Evolutionary conservation across 2,113 vertebrate genomes (phyloP), one percentile per base, ranked within the genome.

Genomic region (Eulemur rufifrons): DNA sequence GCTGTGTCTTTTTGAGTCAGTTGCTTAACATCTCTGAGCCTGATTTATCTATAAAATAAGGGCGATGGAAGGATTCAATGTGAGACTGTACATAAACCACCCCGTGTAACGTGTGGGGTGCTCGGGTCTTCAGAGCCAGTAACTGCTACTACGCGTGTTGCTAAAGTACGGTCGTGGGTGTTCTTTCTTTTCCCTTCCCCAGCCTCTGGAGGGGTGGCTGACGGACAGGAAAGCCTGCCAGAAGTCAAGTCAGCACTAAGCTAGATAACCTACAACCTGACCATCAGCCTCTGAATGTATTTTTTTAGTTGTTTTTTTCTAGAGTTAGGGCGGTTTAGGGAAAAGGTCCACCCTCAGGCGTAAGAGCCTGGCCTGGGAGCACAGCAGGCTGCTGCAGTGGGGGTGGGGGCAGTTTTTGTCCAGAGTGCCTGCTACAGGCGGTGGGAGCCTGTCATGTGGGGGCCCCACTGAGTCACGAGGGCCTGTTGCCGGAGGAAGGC

Each of bases 21-120:
- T 56, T 80, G 54, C 61, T 73, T 83, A 39, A 45, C 69, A 20
- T 56, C 85, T 45, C 66, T 1, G 64, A 63, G 42, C 37, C 34
- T 50, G 32, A 47, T 52, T 42, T 54, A 15, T 45, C 37, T 39
- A 2, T 64, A 13, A 50, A n/a, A 13, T 54, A 76, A 23, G 59
- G 5, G 8, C 23, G 54, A 9, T 2, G 0, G 61, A 71, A 47
- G 29, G 52, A 42, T 59, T 54, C 45, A 13, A 37, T 77, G 56
- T 56, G 52, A 42, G 59, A n/a, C 10, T 47, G 15, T 52, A 27
- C 0, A 1, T 61, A 78, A 52, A 39, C n/a, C 87, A 42, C 56
- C 14, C 78, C 59, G 34, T 50, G 2, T 29, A 17, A 1, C 3
- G n/a, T 1, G 23, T 29, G 21, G 8, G 27, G 8, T 1, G 0